Conservation (phyloP, 2,888 invertebrate species). For the Theretra japonica region DNA sequence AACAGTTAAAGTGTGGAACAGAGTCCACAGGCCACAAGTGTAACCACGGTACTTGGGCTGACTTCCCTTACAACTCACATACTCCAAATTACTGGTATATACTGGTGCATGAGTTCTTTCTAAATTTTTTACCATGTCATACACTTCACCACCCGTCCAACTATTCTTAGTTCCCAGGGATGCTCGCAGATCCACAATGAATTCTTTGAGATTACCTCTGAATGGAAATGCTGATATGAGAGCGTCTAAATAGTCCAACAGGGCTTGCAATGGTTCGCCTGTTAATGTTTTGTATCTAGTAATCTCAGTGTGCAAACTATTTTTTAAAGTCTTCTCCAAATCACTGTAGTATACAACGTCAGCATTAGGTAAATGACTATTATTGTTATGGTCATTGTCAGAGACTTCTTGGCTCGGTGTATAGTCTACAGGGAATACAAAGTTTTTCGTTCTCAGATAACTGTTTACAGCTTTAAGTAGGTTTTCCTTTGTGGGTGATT, state of each 20-base stretch:
- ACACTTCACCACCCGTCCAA: conserved; percentile 86
- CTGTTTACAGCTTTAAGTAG: conserved; percentile 80
- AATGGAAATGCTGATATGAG: conserved; percentile 92
- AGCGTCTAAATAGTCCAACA: conserved; percentile 89
- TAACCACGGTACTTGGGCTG: conserved; percentile 91
- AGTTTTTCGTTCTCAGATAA: conserved; percentile 78
- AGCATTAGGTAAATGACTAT: conserved; percentile 47
- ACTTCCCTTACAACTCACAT: conserved; percentile 94
- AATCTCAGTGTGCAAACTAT: conserved; percentile 93
- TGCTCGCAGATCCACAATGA: conserved; percentile 86
- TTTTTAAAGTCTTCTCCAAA: conserved; percentile 93
- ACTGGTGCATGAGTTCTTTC: conserved; percentile 85
- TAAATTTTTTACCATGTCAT: conserved; percentile 79
- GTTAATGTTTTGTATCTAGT: conserved; percentile 87
- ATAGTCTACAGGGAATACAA: conserved; percentile 66
- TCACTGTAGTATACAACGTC: conserved; percentile 93
- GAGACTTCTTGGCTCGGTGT: conserved; percentile 47
- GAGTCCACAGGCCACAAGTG: conserved; percentile 97
- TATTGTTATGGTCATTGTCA: conserved; percentile 51
- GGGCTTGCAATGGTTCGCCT: conserved; percentile 89
- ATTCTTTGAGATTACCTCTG: conserved; percentile 86
- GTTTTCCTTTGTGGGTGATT: conserved; percentile 70
- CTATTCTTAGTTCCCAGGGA: conserved; percentile 76
- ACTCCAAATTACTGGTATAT: conserved; percentile 83
- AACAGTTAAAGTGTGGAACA: conserved; percentile 96